Evolutionary conservation across 92 coral and sea anemone species (phyloP), one percentile per base, ranked within the genome.

Genomic region (Actinernus sp.): DNA sequence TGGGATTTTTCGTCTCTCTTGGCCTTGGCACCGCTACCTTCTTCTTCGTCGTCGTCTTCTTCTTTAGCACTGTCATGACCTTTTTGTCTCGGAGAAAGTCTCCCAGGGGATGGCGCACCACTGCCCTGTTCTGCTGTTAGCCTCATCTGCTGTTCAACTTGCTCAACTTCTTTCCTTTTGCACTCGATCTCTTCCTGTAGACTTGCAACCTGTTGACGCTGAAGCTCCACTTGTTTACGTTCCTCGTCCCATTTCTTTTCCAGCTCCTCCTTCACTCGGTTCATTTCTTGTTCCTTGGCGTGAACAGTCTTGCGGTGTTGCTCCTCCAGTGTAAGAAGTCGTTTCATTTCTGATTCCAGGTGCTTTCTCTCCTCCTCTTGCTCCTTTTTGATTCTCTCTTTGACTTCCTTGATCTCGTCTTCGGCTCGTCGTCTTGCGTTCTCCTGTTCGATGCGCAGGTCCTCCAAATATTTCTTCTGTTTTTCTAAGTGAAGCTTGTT

Each of bases 331-430:
- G 93, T 88, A 26, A 92, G 66, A 11, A 94, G 84, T 12, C 98
- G 80, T 61, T 94, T 84, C 98, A 94, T 94, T 57, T 94, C 98
- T 9, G 93, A 63, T 32, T 91, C 98, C 16, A 94, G 55, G 21
- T 93, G 79, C 68, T 73, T 76, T 27, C 85, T 76, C 54, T 94
- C 98, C 62, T 94, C 98, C 21, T 87, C 88, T 44, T 94, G 98
- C 27, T 94, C 97, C 54, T 78, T 73, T 33, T 86, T 77, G 38
- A 94, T 94, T 46, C 88, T 63, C 38, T 91, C 97, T 62, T 83
- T 92, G 39, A 94, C 92, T 62, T 77, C 59, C 60, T 74, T 63
- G 58, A 90, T 90, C 55, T 90, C 97, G 0, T 67, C 87, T 58
- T 90, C 97, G 11, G 97, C 97, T 31, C 86, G 60, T 32, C 68